Conservation (phyloP, 2,113 vertebrate species). For the Ammospiza caudacuta region DNA sequence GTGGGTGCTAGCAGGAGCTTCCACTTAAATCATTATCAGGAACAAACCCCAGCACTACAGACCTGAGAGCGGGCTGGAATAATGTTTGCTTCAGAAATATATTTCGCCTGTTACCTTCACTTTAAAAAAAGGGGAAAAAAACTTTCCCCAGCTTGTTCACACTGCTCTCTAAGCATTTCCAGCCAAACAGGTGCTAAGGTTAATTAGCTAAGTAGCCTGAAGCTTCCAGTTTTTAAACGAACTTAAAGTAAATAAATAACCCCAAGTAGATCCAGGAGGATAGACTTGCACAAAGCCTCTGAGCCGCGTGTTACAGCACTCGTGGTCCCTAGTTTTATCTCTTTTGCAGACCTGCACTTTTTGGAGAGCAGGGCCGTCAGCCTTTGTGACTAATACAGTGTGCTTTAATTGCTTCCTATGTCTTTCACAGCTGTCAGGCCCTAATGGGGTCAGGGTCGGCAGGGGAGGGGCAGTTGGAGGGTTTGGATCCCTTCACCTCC, state of each 20-base stretch:
- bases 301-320: slow-evolving; percentile 14
- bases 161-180: slow-evolving; percentile 72
- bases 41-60: slow-evolving; percentile 2
- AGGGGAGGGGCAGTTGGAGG: background rate
- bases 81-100: background rate
- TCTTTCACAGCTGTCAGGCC: slow-evolving; percentile 80
- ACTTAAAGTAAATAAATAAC: slow-evolving; percentile 86
- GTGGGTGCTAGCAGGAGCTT: slow-evolving; percentile 20
- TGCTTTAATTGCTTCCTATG: slow-evolving; percentile 84
- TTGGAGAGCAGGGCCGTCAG: slow-evolving; percentile 18
- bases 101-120: background rate
- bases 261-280: slow-evolving; percentile 69
- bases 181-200: slow-evolving; percentile 79
- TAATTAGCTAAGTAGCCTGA: slow-evolving; percentile 74
- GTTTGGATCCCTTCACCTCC: slow-evolving; percentile 6
- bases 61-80: background rate
- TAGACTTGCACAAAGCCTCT: slow-evolving; percentile 56
- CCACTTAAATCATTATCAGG: slow-evolving; percentile 38
- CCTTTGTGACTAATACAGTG: slow-evolving; percentile 66
- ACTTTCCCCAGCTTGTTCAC: slow-evolving; percentile 5
- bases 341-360: slow-evolving; percentile 79
- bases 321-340: slow-evolving; percentile 75
- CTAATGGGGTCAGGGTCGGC: slow-evolving; percentile 19
- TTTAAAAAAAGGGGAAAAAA: rapidly evolving
- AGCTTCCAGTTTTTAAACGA: slow-evolving; percentile 69